phyloP scores from a whole-genome alignment of 2,113 vertebrate genomes.

The Epinephelus fuscoguttatus region DNA sequence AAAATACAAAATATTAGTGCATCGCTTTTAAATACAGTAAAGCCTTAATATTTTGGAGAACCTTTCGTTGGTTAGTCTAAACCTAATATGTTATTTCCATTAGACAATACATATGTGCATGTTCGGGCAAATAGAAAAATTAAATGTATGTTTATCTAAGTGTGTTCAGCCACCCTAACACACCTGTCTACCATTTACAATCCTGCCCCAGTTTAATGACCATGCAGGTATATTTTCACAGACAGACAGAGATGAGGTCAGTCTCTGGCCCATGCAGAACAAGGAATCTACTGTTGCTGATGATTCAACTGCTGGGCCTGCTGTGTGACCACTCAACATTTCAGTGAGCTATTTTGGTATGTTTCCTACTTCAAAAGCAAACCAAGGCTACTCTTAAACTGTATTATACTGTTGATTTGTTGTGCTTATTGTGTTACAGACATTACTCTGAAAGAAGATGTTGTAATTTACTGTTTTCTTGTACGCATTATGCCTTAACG shows the following conservation, averaged over 20 bases:
- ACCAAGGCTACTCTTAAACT: not conserved
- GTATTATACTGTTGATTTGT: not conserved
- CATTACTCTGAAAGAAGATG: not conserved
- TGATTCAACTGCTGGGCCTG: slow-evolving; percentile 11
- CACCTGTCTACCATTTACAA: not conserved
- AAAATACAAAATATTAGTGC: not conserved
- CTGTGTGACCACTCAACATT: slow-evolving; percentile 12
- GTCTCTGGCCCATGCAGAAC: not conserved
- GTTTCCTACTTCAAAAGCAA: not conserved
- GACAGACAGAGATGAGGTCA: slow-evolving; percentile 21
- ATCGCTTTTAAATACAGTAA: not conserved
- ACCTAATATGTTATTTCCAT: not conserved
- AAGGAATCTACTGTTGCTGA: slow-evolving; percentile 15
- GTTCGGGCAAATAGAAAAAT: not conserved
- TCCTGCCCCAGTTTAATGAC: not conserved
- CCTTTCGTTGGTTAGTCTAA: not conserved
- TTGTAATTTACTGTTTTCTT: not conserved
- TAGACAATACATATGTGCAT: not conserved
- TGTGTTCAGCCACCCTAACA: not conserved
- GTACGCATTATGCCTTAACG: not conserved
- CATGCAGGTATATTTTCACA: not conserved
- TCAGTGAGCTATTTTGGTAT: not conserved
- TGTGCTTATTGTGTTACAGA: not conserved
- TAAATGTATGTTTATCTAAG: not conserved
- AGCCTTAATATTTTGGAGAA: not conserved